Conservation (phyloP, 2,888 invertebrate genomes). For the Molanna angustata region DNA sequence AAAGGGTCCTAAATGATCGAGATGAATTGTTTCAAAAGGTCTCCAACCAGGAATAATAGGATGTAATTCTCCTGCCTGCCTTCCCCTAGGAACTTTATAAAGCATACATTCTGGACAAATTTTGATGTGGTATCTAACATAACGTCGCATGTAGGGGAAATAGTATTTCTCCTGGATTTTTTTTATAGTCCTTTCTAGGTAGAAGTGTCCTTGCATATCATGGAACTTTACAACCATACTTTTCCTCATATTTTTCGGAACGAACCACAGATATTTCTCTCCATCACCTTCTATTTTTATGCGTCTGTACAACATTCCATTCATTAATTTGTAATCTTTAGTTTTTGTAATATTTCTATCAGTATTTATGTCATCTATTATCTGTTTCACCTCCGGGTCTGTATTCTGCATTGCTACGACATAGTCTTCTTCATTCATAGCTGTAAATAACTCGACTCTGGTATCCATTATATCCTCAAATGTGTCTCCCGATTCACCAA, state of each 20-base stretch:
- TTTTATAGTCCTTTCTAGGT: neutral
- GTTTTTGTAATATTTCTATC: neutral
- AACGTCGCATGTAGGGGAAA: neutral
- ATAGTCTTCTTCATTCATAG: neutral
- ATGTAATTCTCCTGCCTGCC: neutral
- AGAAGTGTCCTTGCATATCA: neutral
- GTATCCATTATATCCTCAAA: no score
- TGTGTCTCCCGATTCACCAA: no score
- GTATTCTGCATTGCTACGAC: neutral
- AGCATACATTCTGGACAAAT: neutral
- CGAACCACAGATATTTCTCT: neutral
- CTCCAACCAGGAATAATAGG: neutral
- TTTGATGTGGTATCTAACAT: conserved; percentile 1
- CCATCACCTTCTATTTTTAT: no score
- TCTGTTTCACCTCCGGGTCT: neutral
- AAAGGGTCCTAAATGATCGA: neutral
- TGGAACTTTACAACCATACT: neutral
- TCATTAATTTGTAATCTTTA: neutral
- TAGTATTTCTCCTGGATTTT: neutral
- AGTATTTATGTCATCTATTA: neutral
- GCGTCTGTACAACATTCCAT: neutral
- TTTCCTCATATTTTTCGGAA: neutral
- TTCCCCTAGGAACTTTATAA: neutral
- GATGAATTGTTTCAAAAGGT: neutral
- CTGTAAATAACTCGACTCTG: no score